Evolutionary conservation across 2,888 invertebrate species (phyloP), one percentile per base, ranked within the genome.

Genomic region (Enoplolaimus lenunculus): DNA sequence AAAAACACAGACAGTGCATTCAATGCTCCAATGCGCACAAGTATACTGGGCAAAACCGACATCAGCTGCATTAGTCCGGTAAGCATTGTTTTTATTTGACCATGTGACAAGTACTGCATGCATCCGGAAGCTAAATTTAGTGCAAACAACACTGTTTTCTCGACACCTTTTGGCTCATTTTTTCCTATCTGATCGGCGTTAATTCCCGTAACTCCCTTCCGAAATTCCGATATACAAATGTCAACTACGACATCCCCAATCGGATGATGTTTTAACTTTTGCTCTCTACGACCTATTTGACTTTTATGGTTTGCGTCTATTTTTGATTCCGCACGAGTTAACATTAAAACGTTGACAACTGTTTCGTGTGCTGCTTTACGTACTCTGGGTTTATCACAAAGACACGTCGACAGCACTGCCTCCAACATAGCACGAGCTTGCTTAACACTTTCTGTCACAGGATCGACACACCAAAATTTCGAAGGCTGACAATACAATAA

Each of bases 351-450:
- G 1, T 34, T 28, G 29, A 29, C 62, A n/a, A 70, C 28, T 21
- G n/a, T 2, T 2, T 13, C 2, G 2, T 69, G 70, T 28, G 70
- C 68, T 2, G 57, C n/a, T 35, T 70, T 70, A 3, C 70, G 34
- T 2, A 70, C 13, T 3, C 60, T 3, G n/a, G 64, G 70, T 1
- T 31, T 1, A 26, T 7, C 28, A 30, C 68, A n/a, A 7, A 70
- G 7, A 26, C 7, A 21, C 2, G 57, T 31, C 2, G 2, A 2
- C 3, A 70, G 59, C 30, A 70, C 7, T 21, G 45, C 7, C 45
- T 45, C 21, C 21, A 45, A 45, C 45, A 45, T 45, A n/a, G n/a
- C n/a, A n/a, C n/a, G n/a, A n/a, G n/a, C n/a, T n/a, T n/a, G n/a
- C n/a, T n/a, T n/a, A n/a, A n/a, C n/a, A n/a, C n/a, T n/a, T n/a